Base-by-base conservation (phyloP, 2,888 invertebrate species). In the Pollenia griseotomentosa region DNA sequence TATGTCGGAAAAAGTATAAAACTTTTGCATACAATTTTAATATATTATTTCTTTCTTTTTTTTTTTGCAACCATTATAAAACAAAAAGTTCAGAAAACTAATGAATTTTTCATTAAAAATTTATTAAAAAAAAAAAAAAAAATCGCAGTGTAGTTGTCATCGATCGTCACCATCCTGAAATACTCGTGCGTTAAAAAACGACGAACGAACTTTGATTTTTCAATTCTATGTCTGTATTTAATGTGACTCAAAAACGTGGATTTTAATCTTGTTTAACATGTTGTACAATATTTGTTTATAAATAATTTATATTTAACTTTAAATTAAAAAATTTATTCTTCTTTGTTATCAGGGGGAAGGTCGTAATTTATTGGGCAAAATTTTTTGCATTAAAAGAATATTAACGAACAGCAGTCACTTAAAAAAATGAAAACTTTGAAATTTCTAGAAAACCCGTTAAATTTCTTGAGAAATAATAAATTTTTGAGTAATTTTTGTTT, bases 161-260 rank as follows among this genome's bases (percentile, higher is more conserved):
- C 44, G 44, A 16, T 19, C 46, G 33, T 33, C 59, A 33, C 33
- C 73, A 59, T 61, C n/a, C 48, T 74, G 3, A 33, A 33, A 42
- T 16, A n/a, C 9, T 11, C 55, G 23, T 40, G 63, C 40, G 19
- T 63, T 19, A 51, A 16, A 33, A 16, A 75, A 46, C 53, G 73
- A 48, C 40, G 33, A 75, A 63, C 74, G 44, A 77, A 77, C 77
- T 65, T 55, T 65, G 42, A 40, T 75, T 77, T 65, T 14, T 19
- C 55, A 33, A 59, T 51, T 59, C 23, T 44, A 23, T 65, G 44
- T 70, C n/a, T 16, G 19, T 42, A 46, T 53, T 70, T 7, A 59
- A 77, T 68, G 48, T 83, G 70, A 83, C 68, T 82, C 75, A 70
- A 80, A 66, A 80, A 68, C n/a, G 65, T 40, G 42, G 16, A 63